Percentiles rank a stretch among this genome's conserved stretches.
phyloP scores from a whole-genome alignment of 2,888 invertebrate species.

The Eristalis pertinax region DNA sequence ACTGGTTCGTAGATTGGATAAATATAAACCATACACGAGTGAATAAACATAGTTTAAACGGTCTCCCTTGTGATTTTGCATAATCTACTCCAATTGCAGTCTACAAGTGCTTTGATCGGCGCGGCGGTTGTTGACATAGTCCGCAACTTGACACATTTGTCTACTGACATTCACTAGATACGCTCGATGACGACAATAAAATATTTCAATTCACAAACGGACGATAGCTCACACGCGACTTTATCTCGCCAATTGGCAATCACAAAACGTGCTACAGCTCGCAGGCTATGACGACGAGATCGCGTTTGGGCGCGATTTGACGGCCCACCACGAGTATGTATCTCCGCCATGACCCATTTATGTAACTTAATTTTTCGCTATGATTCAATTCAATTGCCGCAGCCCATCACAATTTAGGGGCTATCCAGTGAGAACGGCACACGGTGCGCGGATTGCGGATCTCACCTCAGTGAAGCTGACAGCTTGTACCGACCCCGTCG shows the following conservation, averaged over 20 bases:
- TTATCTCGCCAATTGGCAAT: conserved; percentile 23
- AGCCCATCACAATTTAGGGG: not conserved
- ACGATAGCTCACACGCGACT: conserved; percentile 50
- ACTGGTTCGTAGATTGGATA: not conserved
- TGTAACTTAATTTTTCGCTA: conserved; percentile 61
- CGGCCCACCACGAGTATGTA: conserved; percentile 22
- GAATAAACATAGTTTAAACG: conserved; percentile 6
- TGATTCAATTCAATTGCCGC: conserved; percentile 60
- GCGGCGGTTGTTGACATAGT: conserved; percentile 60
- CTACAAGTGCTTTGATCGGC: not conserved
- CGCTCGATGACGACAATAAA: conserved; percentile 21
- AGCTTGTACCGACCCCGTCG: not conserved
- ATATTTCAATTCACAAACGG: conserved; percentile 2
- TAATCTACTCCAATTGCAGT: conserved; percentile 27
- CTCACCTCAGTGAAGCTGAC: conserved; percentile 48
- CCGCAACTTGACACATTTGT: conserved; percentile 48
- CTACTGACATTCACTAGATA: conserved; percentile 44
- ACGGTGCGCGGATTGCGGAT: not conserved
- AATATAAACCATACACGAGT: not conserved
- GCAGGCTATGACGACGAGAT: not conserved
- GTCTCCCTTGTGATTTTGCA: conserved; percentile 2
- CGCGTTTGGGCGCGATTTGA: conserved; percentile 12
- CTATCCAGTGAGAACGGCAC: conserved; percentile 38
- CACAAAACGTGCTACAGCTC: conserved; percentile 42
- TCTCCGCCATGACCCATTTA: conserved; percentile 64